phyloP scores from a whole-genome alignment of 2,888 invertebrate genomes.

The Drosophila anomelani region DNA sequence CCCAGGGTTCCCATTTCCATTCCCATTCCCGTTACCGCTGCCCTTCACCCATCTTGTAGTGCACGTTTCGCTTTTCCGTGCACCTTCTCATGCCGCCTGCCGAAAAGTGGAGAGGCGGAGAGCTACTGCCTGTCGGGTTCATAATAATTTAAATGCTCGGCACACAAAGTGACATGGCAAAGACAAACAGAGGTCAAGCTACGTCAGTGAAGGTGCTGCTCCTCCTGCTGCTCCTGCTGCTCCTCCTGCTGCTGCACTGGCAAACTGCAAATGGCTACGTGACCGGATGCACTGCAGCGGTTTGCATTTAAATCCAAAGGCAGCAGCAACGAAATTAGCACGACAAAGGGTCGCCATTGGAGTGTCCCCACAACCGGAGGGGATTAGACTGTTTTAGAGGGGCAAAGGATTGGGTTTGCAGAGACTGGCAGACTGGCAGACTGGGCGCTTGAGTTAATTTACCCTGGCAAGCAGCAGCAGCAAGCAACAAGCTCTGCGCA shows the following conservation, averaged over 20 bases:
- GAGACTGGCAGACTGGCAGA: not conserved
- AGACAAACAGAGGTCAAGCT: slow-evolving; percentile 80
- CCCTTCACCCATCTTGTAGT: not conserved
- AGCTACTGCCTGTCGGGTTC: slow-evolving; percentile 50
- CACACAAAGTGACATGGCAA: slow-evolving; percentile 80
- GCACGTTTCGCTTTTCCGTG: slow-evolving; percentile 17
- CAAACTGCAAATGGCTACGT: slow-evolving; percentile 75
- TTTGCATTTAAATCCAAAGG: slow-evolving; percentile 75
- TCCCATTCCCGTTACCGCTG: not conserved
- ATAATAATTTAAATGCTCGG: slow-evolving; percentile 83
- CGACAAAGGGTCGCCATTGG: slow-evolving; percentile 68
- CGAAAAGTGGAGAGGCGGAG: slow-evolving; percentile 9
- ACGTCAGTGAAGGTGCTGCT: slow-evolving; percentile 26
- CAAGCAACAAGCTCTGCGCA: slow-evolving; percentile 71
- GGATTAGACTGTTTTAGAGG: slow-evolving; percentile 8
- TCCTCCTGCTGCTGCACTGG: slow-evolving; percentile 42
- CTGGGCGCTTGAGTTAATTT: slow-evolving; percentile 71
- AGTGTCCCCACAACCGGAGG: slow-evolving; percentile 19
- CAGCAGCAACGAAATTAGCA: slow-evolving; percentile 77
- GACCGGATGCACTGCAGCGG: slow-evolving; percentile 76
- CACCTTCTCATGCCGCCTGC: not conserved
- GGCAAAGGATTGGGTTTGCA: not conserved
- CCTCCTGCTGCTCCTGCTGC: slow-evolving; percentile 37
- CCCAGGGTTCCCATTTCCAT: slow-evolving; percentile 1
- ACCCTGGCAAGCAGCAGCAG: slow-evolving; percentile 47